Percentiles rank a stretch among this genome's conserved stretches.
phyloP scores from a whole-genome alignment of 23 tunicate species.

The Phallusia fumigata region DNA sequence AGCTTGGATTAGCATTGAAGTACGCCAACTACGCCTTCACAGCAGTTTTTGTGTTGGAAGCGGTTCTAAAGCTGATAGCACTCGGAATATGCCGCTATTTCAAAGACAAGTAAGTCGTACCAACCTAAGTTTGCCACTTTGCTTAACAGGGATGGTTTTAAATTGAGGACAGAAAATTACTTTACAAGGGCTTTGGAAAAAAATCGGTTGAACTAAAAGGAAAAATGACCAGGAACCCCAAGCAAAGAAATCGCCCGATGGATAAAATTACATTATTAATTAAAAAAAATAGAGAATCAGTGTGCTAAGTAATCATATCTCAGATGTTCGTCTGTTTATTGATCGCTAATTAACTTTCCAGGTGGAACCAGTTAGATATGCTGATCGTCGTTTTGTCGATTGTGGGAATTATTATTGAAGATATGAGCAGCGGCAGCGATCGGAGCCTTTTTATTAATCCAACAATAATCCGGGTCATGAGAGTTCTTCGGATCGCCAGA shows the following conservation, averaged over 20 bases:
- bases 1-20: slow-evolving; percentile 49
- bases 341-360: neutral
- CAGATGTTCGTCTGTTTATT: neutral
- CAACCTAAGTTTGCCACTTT: no score
- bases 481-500: slow-evolving; percentile 77
- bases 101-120: slow-evolving; percentile 60
- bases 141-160: no score
- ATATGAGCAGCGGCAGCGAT: slow-evolving; percentile 20
- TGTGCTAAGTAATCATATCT: no score
- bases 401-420: slow-evolving; percentile 64
- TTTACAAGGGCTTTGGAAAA: no score
- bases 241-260: no score
- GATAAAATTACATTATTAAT: no score
- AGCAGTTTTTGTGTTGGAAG: slow-evolving; percentile 74
- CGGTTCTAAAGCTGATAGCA: slow-evolving; percentile 56
- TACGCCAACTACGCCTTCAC: no score
- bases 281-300: no score
- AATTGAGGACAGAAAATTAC: no score
- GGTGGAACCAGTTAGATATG: slow-evolving; percentile 87
- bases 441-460: slow-evolving; percentile 50
- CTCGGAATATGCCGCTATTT: slow-evolving; percentile 66
- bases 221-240: no score
- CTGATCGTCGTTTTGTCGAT: slow-evolving; percentile 68
- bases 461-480: slow-evolving; percentile 81
- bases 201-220: no score